Evolutionary conservation across 2,113 vertebrate genomes (phyloP).

Genomic region (Mesembrinibis cayennensis): DNA sequence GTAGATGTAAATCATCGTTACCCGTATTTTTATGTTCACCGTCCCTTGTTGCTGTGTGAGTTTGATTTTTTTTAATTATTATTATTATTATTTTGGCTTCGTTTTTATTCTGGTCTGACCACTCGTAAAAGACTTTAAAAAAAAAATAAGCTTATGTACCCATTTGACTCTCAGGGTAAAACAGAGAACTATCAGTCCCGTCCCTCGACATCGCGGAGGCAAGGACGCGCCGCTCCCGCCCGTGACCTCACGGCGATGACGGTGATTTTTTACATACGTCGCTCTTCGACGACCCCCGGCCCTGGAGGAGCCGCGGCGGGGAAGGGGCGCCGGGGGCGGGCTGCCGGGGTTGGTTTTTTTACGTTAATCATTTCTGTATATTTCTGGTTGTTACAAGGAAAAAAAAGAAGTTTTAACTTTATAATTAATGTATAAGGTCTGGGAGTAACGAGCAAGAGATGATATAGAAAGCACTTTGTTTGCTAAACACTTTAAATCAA

Average conservation of each 20-base stretch:
- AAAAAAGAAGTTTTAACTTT: constrained; percentile 63
- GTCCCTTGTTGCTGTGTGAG: neutral
- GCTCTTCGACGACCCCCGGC: neutral
- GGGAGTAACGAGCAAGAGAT: constrained; percentile 1
- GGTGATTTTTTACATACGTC: neutral
- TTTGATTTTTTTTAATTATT: neutral
- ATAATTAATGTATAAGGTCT: constrained; percentile 62
- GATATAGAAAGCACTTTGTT: constrained; percentile 69
- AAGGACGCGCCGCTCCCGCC: neutral
- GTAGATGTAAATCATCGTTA: constrained; percentile 48
- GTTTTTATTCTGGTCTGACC: neutral
- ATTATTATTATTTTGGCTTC: neutral
- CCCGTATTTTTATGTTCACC: neutral
- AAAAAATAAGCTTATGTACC: neutral
- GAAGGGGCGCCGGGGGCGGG: neutral
- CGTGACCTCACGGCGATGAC: neutral
- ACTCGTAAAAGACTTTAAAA: neutral
- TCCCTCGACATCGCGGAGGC: neutral
- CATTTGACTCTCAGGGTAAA: constrained; percentile 70
- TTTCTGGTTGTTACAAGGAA: constrained; percentile 51
- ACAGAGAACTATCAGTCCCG: neutral
- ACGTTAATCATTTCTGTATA: constrained; percentile 57
- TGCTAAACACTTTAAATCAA: constrained; percentile 64
- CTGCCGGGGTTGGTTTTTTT: neutral
- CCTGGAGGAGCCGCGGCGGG: neutral